Percentiles rank a stretch among this genome's conserved stretches.
phyloP scores from a whole-genome alignment of 2,888 invertebrate species.

The Lutraria lutraria region DNA sequence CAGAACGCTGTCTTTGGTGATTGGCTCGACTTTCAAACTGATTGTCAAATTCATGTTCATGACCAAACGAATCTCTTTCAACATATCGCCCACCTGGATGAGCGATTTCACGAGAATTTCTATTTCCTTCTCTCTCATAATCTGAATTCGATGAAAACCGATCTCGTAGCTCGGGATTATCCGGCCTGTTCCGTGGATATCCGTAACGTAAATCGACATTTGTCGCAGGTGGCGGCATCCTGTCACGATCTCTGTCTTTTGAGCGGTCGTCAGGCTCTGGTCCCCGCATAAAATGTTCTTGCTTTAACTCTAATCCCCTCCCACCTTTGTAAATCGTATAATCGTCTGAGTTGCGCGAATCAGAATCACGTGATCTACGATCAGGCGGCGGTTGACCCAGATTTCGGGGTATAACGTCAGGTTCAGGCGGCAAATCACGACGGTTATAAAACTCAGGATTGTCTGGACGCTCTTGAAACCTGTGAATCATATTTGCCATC shows the following conservation, averaged over 20 bases:
- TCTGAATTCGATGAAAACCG: constrained; percentile 23
- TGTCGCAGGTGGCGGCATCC: constrained; percentile 16
- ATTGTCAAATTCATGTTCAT: constrained; percentile 66
- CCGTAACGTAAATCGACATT: not conserved
- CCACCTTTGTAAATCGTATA: constrained; percentile 55
- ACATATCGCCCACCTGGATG: constrained; percentile 51
- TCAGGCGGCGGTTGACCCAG: constrained; percentile 46
- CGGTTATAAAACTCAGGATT: constrained; percentile 54
- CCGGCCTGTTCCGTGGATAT: constrained; percentile 26
- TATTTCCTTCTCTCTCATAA: constrained; percentile 26
- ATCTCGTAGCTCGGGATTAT: constrained; percentile 21
- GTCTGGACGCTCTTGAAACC: constrained; percentile 64
- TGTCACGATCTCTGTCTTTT: constrained; percentile 44
- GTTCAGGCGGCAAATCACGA: constrained; percentile 55
- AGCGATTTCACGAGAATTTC: constrained; percentile 50
- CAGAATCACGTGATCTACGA: not conserved
- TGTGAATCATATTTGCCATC: constrained; percentile 67
- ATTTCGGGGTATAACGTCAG: constrained; percentile 61
- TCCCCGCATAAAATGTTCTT: constrained; percentile 72
- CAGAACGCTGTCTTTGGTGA: constrained; percentile 65
- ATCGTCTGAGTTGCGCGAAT: constrained; percentile 40
- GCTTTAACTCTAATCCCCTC: constrained; percentile 69
- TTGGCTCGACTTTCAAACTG: constrained; percentile 59
- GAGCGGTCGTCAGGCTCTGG: constrained; percentile 47
- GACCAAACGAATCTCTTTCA: constrained; percentile 66